Percentiles rank a stretch among this genome's conserved stretches.
Evolutionary conservation across 2,888 invertebrate species (phyloP).

Genomic region (Platerodrilus igneus): DNA sequence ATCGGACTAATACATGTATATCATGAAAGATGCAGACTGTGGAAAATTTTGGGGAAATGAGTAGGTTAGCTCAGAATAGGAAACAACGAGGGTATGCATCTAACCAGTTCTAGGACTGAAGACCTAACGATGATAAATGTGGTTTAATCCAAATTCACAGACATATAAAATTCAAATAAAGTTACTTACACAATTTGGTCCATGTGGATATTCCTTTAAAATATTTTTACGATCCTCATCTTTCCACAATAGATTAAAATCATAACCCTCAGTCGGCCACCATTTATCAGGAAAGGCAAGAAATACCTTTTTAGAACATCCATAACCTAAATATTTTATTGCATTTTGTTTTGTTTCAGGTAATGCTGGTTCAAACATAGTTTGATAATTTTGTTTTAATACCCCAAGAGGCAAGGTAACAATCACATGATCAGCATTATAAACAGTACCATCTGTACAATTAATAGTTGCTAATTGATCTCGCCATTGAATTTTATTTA

Average conservation of each 20-base stretch:
- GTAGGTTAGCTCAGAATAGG: no score
- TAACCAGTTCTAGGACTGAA: no score
- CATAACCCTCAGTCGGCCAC: constrained; percentile 57
- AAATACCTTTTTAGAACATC: constrained; percentile 64
- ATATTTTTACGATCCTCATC: constrained; percentile 46
- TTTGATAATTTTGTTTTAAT: constrained; percentile 54
- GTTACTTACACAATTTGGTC: no score
- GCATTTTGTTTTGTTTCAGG: constrained; percentile 53
- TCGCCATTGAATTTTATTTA: constrained; percentile 38
- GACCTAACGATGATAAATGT: no score
- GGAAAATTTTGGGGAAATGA: no score
- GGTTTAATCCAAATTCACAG: no score
- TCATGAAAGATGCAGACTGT: no score
- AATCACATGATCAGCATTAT: constrained; percentile 59
- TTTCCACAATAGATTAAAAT: constrained; percentile 58
- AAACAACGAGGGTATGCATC: no score
- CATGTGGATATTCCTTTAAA: constrained; percentile 35
- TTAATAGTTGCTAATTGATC: constrained; percentile 43
- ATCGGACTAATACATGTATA: no score
- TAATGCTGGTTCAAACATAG: constrained; percentile 55
- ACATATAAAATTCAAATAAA: background rate
- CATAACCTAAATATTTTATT: constrained; percentile 58
- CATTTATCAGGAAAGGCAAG: constrained; percentile 59
- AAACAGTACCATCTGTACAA: constrained; percentile 52
- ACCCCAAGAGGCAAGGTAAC: constrained; percentile 67